Percentiles rank a stretch among this genome's conserved stretches.
These are phyloP conservation scores for Helicoverpa zea DNA, from an alignment of 1,140 invertebrate genomes.

Conservation along the genomic window DNA sequence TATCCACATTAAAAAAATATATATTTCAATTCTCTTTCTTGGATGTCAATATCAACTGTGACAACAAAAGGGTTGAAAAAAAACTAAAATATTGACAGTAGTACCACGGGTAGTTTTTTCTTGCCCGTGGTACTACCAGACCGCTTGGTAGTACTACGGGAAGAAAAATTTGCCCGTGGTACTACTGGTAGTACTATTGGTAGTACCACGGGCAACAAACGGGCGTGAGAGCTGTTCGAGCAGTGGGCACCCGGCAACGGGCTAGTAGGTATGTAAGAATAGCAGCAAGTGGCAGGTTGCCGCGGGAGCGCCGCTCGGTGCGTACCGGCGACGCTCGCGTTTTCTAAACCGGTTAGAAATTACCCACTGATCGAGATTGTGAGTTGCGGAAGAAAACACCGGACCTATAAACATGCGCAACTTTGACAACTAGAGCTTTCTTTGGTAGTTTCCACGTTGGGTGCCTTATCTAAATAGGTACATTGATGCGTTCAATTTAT, in stretches of 20 bases:
- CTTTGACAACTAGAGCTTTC: constrained; percentile 68
- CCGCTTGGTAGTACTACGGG: too few relatives aligned
- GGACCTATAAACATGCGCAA: constrained; percentile 70
- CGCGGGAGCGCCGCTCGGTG: constrained; percentile 51
- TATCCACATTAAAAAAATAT: too few relatives aligned
- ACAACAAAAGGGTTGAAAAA: too few relatives aligned
- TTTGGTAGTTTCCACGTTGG: constrained; percentile 54
- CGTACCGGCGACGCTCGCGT: constrained; percentile 67
- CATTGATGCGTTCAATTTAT: background rate
- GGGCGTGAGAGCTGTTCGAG: constrained; percentile 69
- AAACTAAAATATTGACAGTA: too few relatives aligned
- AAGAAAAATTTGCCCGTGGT: too few relatives aligned
- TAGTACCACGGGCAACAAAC: too few relatives aligned
- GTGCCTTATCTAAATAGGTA: background rate
- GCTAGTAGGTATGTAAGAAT: constrained; percentile 61
- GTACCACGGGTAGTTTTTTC: too few relatives aligned
- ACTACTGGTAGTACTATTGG: too few relatives aligned
- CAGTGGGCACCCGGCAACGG: constrained; percentile 49
- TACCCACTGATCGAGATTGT: constrained; percentile 83
- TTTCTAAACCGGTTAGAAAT: constrained; percentile 87
- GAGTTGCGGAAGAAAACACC: constrained; percentile 80
- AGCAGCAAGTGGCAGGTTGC: constrained; percentile 59
- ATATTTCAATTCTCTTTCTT: too few relatives aligned
- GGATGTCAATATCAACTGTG: too few relatives aligned
- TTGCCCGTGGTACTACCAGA: too few relatives aligned